Conservation (phyloP, 2,888 invertebrate genomes). For the Ametastegia equiseti region DNA sequence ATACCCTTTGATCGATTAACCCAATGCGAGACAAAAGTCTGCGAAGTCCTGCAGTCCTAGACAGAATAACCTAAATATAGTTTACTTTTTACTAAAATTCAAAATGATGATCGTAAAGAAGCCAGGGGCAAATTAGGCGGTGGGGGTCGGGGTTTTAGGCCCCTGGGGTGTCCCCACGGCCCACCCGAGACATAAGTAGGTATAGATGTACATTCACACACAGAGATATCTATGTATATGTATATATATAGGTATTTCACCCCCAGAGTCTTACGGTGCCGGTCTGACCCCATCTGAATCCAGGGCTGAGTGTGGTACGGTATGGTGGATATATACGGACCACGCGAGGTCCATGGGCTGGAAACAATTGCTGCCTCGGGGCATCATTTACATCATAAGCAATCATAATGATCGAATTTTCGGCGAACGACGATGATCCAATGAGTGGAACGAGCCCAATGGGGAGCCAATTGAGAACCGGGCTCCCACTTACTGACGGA, state of each 20-base stretch:
- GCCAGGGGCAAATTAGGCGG: conserved; percentile 69
- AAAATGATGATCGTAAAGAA: conserved; percentile 74
- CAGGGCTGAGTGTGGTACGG: conserved; percentile 33
- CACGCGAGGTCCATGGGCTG: conserved; percentile 63
- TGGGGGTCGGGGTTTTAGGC: conserved; percentile 21
- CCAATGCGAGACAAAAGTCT: not conserved
- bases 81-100: conserved; percentile 69
- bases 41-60: not conserved
- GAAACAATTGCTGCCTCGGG: conserved; percentile 77
- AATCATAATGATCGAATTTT: conserved; percentile 76
- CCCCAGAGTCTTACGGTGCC: conserved; percentile 42
- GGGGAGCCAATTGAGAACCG: conserved; percentile 74
- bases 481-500: conserved; percentile 73
- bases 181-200: conserved; percentile 37
- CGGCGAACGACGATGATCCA: conserved; percentile 75
- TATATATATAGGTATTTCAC: conserved; percentile 21
- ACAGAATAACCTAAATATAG: conserved; percentile 64
- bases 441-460: conserved; percentile 72
- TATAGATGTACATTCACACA: too few relatives aligned
- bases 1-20: not conserved
- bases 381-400: conserved; percentile 81
- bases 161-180: conserved; percentile 44
- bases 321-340: conserved; percentile 45
- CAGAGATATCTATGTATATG: too few relatives aligned
- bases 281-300: conserved; percentile 43